A percentile compares a stretch with the other conserved stretches of the same genome.
These are phyloP conservation scores for Heliconius hewitsoni DNA, from an alignment of 1,140 invertebrate species.

Conservation along the genomic window DNA sequence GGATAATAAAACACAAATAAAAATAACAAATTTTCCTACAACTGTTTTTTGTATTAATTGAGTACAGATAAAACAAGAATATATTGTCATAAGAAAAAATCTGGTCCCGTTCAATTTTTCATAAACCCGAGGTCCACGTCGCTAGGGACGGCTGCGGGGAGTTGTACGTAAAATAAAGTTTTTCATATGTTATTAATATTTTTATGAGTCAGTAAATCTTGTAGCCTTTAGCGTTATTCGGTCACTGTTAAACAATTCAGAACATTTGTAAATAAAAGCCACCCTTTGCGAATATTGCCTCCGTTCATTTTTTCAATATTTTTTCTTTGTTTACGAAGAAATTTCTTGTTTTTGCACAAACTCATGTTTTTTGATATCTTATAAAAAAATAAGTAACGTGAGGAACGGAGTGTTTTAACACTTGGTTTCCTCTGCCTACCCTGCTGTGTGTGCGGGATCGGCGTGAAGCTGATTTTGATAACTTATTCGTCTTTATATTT, in stretches of 20 bases:
- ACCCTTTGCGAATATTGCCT: not conserved
- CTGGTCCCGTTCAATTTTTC: not conserved
- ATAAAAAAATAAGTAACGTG: no score
- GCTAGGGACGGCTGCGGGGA: not conserved
- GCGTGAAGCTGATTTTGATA: no score
- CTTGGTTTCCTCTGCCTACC: no score
- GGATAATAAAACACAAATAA: no score
- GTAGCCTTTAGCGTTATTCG: not conserved
- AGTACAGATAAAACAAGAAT: not conserved
- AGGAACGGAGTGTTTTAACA: no score
- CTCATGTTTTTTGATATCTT: not conserved
- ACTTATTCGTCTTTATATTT: no score
- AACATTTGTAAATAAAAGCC: not conserved
- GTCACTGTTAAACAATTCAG: slow-evolving; percentile 10
- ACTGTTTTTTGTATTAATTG: no score
- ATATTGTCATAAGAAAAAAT: not conserved
- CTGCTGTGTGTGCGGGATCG: no score
- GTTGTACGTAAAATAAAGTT: not conserved
- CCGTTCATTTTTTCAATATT: not conserved
- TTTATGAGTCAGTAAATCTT: slow-evolving; percentile 11
- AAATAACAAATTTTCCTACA: no score
- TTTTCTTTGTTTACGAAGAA: not conserved
- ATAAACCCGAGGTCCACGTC: not conserved
- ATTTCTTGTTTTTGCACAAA: not conserved
- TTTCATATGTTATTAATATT: slow-evolving; percentile 9